Evolutionary conservation across 2,113 vertebrate genomes (phyloP), one percentile per base, ranked within the genome.

Genomic region (Istiophorus platypterus): DNA sequence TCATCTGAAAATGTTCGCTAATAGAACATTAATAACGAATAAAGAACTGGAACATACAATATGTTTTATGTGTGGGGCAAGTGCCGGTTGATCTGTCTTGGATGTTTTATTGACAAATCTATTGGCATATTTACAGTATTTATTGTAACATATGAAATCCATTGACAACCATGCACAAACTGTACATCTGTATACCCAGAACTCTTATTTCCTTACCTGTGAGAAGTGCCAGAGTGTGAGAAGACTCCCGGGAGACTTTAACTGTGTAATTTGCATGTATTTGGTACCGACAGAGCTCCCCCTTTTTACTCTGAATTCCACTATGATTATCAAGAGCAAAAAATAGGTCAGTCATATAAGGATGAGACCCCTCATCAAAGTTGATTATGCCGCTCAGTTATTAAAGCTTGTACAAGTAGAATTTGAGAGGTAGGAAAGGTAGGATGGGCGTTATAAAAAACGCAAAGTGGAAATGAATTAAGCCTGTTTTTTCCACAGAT

Each of bases 1-100:
- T 81, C 31, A n/a, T 75, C 13, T 63, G 56, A 64, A 89, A 89
- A 82, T 66, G 42, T 20, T 79, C 49, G 64, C 54, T 76, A 71
- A 79, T 71, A 63, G 27, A 85, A 69, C 47, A 69, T 69, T 52
- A 72, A 77, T 29, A 41, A 31, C 45, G 66, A 74, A 77, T 14
- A 65, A 39, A 76, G 59, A 14, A 9, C 31, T 45, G 5, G 22
- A 72, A 29, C 8, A 27, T 3, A 34, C 31, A 34, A 6, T 72
- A 6, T 61, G 37, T 59, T 71, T 71, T 56, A 12, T 20, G 3
- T 24, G 37, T 31, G 64, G 24, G 27, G 47, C 11, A 39, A 68
- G 58, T 37, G 54, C 34, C 78, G 47, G 67, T 39, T 76, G 17
- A 76, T 73, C 17, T 61, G 10, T 49, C 29, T 31, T 47, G 10